Percentiles rank a stretch among this genome's conserved stretches.
These are phyloP conservation scores for Clarias pachynema DNA, from an alignment of 2,797 vertebrate species.

Conservation along the genomic window DNA sequence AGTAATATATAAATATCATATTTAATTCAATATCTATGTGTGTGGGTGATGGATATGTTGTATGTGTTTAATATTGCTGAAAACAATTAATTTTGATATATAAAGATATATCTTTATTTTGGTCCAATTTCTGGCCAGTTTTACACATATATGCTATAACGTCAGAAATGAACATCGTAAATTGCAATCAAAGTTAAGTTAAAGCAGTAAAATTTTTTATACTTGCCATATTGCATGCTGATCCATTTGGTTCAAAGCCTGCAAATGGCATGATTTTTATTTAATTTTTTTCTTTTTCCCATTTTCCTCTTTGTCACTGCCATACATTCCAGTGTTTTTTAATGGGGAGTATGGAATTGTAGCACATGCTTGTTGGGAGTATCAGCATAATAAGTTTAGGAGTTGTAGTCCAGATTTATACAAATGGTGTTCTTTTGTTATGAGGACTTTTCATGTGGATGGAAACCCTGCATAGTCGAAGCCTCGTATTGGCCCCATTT, in stretches of 20 bases:
- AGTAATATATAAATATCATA: neutral
- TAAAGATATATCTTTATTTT: neutral
- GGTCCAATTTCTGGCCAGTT: neutral
- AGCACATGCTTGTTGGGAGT: neutral
- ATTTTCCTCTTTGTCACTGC: neutral
- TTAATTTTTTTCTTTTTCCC: neutral
- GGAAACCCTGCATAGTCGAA: neutral
- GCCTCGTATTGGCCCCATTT: conserved; percentile 13
- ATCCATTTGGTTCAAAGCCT: neutral
- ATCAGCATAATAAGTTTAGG: neutral
- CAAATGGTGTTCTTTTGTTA: neutral
- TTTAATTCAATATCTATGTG: too few relatives aligned
- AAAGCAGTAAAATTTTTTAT: neutral
- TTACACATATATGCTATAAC: neutral
- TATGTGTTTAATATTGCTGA: too few relatives aligned
- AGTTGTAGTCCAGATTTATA: neutral
- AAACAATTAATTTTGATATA: neutral
- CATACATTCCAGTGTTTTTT: neutral
- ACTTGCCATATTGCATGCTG: neutral
- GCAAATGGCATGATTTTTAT: too few relatives aligned
- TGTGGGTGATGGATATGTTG: too few relatives aligned
- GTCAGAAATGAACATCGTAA: neutral
- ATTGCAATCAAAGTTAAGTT: neutral
- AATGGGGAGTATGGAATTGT: too few relatives aligned
- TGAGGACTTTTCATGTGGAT: neutral